Percentiles rank a stretch among this genome's conserved stretches.
Conservation (phyloP, 1,140 invertebrate species). For the Chlorops oryzae region DNA sequence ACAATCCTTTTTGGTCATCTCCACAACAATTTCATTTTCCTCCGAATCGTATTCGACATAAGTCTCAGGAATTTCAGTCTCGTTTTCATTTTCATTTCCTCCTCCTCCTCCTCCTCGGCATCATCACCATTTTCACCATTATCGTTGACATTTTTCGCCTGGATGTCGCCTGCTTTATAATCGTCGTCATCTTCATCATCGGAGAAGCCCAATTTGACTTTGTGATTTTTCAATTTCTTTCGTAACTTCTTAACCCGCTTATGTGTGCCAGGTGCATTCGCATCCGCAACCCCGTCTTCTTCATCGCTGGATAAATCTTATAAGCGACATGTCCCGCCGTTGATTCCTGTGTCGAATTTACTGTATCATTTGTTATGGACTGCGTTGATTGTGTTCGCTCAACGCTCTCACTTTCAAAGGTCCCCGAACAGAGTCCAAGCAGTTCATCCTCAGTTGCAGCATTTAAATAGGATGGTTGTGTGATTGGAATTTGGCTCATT, state of each 20-base stretch:
- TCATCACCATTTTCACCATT: constrained; percentile 23
- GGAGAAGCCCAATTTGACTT: constrained; percentile 38
- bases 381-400: not conserved
- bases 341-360: too few relatives aligned
- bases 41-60: constrained; percentile 64
- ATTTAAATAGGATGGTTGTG: constrained; percentile 19
- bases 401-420: constrained; percentile 28
- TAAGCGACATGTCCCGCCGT: constrained; percentile 8
- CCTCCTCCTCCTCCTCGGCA: constrained; percentile 31
- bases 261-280: constrained; percentile 9
- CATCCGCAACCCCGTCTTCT: constrained; percentile 40
- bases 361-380: too few relatives aligned
- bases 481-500: constrained; percentile 39
- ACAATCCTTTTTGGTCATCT: constrained; percentile 50
- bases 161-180: constrained; percentile 23
- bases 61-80: constrained; percentile 46
- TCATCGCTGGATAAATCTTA: constrained; percentile 48
- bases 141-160: too few relatives aligned
- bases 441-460: constrained; percentile 24
- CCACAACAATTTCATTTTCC: constrained; percentile 57
- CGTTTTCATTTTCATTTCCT: constrained; percentile 21
- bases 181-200: constrained; percentile 43
- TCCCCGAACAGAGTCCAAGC: constrained; percentile 26
- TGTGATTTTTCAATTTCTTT: constrained; percentile 35
- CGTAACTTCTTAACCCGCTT: constrained; percentile 30